A percentile compares a stretch with the other conserved stretches of the same genome.
phyloP scores from a whole-genome alignment of 2,888 invertebrate genomes.

The Panopea generosa region DNA sequence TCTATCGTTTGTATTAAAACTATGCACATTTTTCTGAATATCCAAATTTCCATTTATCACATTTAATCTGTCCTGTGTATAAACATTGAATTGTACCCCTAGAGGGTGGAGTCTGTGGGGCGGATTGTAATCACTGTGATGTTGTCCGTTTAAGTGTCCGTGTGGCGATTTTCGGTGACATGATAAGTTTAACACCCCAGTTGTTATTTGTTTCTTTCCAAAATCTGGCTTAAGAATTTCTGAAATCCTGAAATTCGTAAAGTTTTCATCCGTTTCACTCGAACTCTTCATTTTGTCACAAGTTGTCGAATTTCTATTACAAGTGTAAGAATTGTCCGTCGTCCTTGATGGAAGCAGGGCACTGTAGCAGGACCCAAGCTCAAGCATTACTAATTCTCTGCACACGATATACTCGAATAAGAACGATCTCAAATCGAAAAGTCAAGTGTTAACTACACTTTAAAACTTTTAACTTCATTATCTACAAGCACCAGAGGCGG shows the following conservation, averaged over 20 bases:
- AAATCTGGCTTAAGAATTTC: conserved; percentile 82
- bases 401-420: conserved; percentile 3
- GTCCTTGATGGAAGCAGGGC: conserved; percentile 6
- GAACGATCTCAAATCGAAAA: conserved; percentile 51
- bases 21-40: background rate
- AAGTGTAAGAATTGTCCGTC: background rate
- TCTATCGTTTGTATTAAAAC: background rate
- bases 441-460: conserved; percentile 25
- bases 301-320: background rate
- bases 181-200: conserved; percentile 52
- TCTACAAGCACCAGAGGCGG: conserved; percentile 36
- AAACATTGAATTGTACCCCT: conserved; percentile 31
- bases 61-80: conserved; percentile 8
- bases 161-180: background rate
- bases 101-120: conserved; percentile 1
- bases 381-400: conserved; percentile 34
- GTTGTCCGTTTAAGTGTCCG: conserved; percentile 7
- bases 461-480: conserved; percentile 30
- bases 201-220: conserved; percentile 63
- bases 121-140: background rate
- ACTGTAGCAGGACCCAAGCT: conserved; percentile 11
- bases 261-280: conserved; percentile 41
- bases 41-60: background rate
- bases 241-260: conserved; percentile 80
- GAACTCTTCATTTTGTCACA: conserved; percentile 17